A percentile compares a stretch with the other conserved stretches of the same genome.
Conservation (phyloP, 2,113 vertebrate genomes). For the Brachionichthys hirsutus region DNA sequence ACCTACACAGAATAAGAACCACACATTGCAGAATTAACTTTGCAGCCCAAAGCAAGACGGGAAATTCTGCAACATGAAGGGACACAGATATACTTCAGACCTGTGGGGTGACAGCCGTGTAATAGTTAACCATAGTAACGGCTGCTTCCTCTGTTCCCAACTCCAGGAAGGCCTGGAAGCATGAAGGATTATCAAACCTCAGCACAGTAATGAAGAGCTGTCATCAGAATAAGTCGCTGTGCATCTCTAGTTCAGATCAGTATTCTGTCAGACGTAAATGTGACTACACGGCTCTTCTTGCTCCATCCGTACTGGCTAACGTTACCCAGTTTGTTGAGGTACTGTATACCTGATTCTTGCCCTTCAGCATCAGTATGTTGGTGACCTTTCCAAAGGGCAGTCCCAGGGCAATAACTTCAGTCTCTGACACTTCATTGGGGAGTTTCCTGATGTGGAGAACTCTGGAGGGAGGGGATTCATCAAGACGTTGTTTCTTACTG, state of each 20-base stretch:
- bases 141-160: constrained; percentile 96
- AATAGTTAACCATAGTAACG: constrained; percentile 98
- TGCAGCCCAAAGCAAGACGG: background rate
- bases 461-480: constrained; percentile 92
- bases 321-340: too few relatives aligned
- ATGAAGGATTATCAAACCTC: constrained; percentile 14
- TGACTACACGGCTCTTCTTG: too few relatives aligned
- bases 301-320: too few relatives aligned
- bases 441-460: constrained; percentile 98
- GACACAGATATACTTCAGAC: constrained; percentile 83
- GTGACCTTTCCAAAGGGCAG: constrained; percentile 98
- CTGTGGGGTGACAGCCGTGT: constrained; percentile 94
- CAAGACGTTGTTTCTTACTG: constrained; percentile 96
- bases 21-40: background rate
- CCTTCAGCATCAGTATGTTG: constrained; percentile 98
- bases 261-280: too few relatives aligned
- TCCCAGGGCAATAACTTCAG: constrained; percentile 96
- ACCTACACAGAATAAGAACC: constrained; percentile 83
- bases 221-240: background rate
- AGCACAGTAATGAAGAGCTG: background rate
- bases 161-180: constrained; percentile 91
- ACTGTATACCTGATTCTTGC: constrained; percentile 92
- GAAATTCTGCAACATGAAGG: background rate
- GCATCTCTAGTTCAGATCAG: background rate
- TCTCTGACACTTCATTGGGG: constrained; percentile 96